Evolutionary conservation across 2,797 vertebrate genomes (phyloP).

Genomic region (Cirrhinus mrigala): DNA sequence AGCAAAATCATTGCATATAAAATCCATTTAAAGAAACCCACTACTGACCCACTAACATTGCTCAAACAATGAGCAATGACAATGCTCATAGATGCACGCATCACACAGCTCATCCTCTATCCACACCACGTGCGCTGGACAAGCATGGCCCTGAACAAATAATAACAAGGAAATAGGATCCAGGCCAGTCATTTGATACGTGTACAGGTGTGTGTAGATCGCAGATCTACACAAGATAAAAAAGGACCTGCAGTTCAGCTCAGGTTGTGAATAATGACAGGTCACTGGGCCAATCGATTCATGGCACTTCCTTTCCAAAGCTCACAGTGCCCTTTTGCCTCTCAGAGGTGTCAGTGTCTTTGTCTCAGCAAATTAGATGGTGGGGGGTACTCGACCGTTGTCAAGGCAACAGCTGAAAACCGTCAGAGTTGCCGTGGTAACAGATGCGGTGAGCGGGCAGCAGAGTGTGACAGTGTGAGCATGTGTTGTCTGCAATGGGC

Average conservation of each 20-base stretch:
- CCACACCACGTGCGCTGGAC: constrained; percentile 29
- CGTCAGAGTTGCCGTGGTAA: constrained; percentile 66
- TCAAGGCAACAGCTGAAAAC: constrained; percentile 70
- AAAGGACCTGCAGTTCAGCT: neutral
- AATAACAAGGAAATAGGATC: constrained; percentile 45
- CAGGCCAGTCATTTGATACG: constrained; percentile 24
- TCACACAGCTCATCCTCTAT: constrained; percentile 38
- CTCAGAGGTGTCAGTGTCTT: constrained; percentile 14
- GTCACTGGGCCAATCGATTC: constrained; percentile 10
- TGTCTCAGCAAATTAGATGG: constrained; percentile 61
- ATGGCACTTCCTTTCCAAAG: neutral
- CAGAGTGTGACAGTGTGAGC: constrained; percentile 14
- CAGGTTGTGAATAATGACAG: neutral
- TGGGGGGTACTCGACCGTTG: constrained; percentile 67
- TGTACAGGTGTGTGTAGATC: neutral
- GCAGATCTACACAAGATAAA: constrained; percentile 5
- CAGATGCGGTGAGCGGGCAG: constrained; percentile 52
- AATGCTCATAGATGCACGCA: neutral
- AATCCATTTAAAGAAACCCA: neutral
- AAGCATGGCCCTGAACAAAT: constrained; percentile 41
- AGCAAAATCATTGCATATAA: neutral
- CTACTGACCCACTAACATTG: neutral
- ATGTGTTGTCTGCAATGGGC: constrained; percentile 34
- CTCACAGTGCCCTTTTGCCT: constrained; percentile 12
- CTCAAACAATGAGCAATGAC: neutral